Percentiles rank a stretch among this genome's conserved stretches.
Conservation (phyloP, 1,140 invertebrate genomes). For the Plectrocnemia conspersa region DNA sequence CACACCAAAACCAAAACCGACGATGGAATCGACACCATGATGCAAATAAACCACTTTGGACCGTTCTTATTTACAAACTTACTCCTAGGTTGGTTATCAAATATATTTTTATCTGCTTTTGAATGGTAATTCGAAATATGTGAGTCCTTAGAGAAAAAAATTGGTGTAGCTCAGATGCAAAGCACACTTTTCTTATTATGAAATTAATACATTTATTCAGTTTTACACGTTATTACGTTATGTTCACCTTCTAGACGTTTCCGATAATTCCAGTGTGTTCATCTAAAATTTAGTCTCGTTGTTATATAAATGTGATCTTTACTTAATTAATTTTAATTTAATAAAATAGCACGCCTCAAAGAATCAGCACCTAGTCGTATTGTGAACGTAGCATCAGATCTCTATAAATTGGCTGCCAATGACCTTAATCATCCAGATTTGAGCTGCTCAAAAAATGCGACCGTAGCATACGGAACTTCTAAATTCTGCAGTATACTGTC, state of each 20-base stretch:
- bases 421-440: constrained; percentile 73
- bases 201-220: neutral
- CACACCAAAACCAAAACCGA: constrained; percentile 50
- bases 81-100: constrained; percentile 58
- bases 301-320: no score
- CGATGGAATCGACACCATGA: constrained; percentile 75
- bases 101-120: no score
- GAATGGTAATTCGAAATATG: no score
- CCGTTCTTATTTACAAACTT: constrained; percentile 73
- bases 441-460: constrained; percentile 56
- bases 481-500: constrained; percentile 85
- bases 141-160: no score
- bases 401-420: constrained; percentile 63
- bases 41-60: constrained; percentile 83
- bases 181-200: neutral
- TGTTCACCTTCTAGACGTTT: no score
- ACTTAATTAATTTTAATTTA: neutral
- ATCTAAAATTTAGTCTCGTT: no score
- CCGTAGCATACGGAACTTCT: constrained; percentile 71
- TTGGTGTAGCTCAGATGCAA: no score
- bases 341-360: constrained; percentile 57
- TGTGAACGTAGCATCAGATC: constrained; percentile 74
- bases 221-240: neutral
- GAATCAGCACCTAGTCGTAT: constrained; percentile 70
- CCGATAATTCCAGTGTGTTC: no score